Evolutionary conservation across 2,797 vertebrate species (phyloP).

Genomic region (Fistularia commersonii): DNA sequence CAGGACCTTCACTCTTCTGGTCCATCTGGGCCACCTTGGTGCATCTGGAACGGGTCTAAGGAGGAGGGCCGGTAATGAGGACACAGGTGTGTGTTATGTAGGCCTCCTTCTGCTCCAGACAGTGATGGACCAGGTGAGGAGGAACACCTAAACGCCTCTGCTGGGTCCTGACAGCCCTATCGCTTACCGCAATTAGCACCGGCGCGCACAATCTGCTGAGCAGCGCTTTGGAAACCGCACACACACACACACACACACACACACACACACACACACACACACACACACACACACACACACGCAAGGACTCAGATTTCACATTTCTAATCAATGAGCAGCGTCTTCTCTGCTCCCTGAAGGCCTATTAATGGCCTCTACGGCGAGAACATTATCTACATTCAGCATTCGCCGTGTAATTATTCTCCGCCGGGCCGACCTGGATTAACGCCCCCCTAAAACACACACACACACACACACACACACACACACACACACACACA

Average conservation of each 20-base stretch:
- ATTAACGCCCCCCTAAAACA: no score
- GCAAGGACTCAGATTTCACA: conserved; percentile 70
- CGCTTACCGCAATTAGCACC: conserved; percentile 77
- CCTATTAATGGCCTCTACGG: conserved; percentile 73
- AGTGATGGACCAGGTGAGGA: conserved; percentile 59
- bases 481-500: no score
- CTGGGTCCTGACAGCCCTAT: conserved; percentile 74
- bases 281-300: no score
- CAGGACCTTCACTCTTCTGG: no score
- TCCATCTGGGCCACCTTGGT: no score
- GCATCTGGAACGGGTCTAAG: not conserved
- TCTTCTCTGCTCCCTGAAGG: conserved; percentile 64
- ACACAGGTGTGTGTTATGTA: conserved; percentile 79
- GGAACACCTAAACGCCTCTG: conserved; percentile 71
- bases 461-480: no score
- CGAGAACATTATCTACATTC: conserved; percentile 72
- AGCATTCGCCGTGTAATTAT: conserved; percentile 72
- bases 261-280: no score
- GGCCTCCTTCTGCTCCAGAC: conserved; percentile 62
- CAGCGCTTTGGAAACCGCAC: conserved; percentile 64
- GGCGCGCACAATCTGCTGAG: conserved; percentile 64
- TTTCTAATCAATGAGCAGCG: conserved; percentile 73
- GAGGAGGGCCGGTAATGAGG: conserved; percentile 63
- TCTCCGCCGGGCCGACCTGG: conserved; percentile 74
- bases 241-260: conserved; percentile 57